Percentiles rank a stretch among this genome's conserved stretches.
These are phyloP conservation scores for Penelope pileata DNA, from an alignment of 2,113 vertebrate genomes.

Conservation along the genomic window DNA sequence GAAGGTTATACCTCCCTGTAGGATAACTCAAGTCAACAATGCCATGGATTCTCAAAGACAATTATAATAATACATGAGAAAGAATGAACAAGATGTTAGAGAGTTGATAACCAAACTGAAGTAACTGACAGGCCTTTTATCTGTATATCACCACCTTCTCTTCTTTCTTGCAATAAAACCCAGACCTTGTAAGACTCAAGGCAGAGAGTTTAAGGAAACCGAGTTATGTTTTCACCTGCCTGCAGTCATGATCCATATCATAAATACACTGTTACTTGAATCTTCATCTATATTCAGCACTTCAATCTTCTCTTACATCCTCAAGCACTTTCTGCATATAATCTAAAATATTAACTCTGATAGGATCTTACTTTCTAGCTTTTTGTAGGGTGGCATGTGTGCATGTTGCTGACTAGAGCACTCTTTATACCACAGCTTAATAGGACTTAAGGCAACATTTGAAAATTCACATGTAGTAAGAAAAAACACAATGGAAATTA, in stretches of 20 bases:
- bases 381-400: neutral
- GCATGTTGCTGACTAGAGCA: neutral
- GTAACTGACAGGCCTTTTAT: neutral
- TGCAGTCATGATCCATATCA: neutral
- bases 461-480: neutral
- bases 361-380: neutral
- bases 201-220: neutral
- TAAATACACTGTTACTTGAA: neutral
- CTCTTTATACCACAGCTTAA: neutral
- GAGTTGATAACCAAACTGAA: neutral
- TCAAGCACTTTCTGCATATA: neutral
- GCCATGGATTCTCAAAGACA: neutral
- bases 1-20: neutral
- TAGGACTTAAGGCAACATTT: neutral
- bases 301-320: neutral
- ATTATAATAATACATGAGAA: neutral
- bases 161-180: neutral
- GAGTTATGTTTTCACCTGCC: neutral
- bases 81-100: neutral
- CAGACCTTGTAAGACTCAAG: neutral
- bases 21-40: neutral
- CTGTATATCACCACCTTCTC: neutral
- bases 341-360: neutral
- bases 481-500: neutral
- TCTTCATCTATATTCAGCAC: neutral